Conservation (phyloP, 2,888 invertebrate genomes). For the Muscina levida region DNA sequence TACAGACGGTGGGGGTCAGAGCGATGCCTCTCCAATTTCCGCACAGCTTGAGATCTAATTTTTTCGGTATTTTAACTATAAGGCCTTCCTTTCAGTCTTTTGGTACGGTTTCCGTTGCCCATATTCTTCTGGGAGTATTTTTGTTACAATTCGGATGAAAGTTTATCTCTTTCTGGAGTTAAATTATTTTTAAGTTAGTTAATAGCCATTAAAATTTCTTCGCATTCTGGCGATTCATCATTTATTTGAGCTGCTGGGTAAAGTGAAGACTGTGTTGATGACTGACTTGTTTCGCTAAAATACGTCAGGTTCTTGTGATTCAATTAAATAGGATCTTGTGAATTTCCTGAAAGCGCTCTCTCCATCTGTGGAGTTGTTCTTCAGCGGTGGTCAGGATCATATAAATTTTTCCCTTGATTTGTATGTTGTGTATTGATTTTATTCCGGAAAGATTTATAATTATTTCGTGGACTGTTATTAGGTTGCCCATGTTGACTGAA, state of each 20-base stretch:
- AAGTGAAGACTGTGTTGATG: no score
- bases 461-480: background rate
- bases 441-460: background rate
- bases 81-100: background rate
- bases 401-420: background rate
- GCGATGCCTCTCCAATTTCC: no score
- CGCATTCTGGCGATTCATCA: background rate
- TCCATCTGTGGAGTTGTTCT: background rate
- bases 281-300: background rate
- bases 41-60: no score
- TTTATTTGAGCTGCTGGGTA: no score
- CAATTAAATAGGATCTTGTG: no score
- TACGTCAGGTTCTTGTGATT: constrained; percentile 1
- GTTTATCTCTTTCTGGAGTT: background rate
- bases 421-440: background rate
- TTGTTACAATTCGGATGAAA: background rate
- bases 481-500: background rate
- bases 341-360: background rate
- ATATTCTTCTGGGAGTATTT: background rate
- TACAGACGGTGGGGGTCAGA: no score
- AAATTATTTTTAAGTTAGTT: background rate
- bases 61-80: background rate
- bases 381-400: background rate
- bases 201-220: background rate
- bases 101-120: background rate